These are phyloP conservation scores for Parnassius orleans DNA, from an alignment of 2,888 invertebrate genomes.

Conservation along the genomic window DNA sequence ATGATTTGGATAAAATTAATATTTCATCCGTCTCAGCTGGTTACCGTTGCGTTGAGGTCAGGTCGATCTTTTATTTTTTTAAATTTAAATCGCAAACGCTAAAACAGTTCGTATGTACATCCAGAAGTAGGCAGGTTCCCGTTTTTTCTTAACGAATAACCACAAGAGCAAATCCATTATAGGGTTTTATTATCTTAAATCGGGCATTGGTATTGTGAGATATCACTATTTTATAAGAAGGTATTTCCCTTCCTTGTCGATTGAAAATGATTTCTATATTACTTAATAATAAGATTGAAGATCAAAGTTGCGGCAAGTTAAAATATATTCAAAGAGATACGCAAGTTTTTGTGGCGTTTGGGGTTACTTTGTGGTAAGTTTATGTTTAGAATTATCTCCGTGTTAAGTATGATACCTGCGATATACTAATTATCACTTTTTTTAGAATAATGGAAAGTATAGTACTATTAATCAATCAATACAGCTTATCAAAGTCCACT, in stretches of 20 bases:
- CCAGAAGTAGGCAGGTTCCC: constrained; percentile 44
- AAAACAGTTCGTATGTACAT: constrained; percentile 46
- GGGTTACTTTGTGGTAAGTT: constrained; percentile 64
- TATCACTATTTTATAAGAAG: constrained; percentile 41
- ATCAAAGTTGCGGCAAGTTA: constrained; percentile 36
- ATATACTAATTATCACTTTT: constrained; percentile 20
- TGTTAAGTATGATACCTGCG: constrained; percentile 8
- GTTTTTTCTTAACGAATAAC: constrained; percentile 56
- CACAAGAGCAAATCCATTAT: constrained; percentile 69
- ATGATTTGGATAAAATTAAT: constrained; percentile 3
- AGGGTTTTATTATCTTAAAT: constrained; percentile 72
- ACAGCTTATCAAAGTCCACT: too few species aligned
- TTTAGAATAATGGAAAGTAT: constrained; percentile 1
- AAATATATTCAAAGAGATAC: constrained; percentile 57
- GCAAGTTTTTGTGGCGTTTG: constrained; percentile 57
- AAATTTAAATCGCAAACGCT: constrained; percentile 21
- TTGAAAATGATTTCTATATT: constrained; percentile 51
- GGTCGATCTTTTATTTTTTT: constrained; percentile 13
- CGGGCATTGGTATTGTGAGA: constrained; percentile 65
- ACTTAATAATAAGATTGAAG: constrained; percentile 49
- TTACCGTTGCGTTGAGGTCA: not conserved
- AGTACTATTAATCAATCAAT: not conserved
- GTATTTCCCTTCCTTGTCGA: constrained; percentile 27
- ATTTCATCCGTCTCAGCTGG: not conserved
- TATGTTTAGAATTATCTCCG: constrained; percentile 37